A percentile compares a stretch with the other conserved stretches of the same genome.
Conservation (phyloP, 2,797 vertebrate genomes). For the Spheniscus humboldti region DNA sequence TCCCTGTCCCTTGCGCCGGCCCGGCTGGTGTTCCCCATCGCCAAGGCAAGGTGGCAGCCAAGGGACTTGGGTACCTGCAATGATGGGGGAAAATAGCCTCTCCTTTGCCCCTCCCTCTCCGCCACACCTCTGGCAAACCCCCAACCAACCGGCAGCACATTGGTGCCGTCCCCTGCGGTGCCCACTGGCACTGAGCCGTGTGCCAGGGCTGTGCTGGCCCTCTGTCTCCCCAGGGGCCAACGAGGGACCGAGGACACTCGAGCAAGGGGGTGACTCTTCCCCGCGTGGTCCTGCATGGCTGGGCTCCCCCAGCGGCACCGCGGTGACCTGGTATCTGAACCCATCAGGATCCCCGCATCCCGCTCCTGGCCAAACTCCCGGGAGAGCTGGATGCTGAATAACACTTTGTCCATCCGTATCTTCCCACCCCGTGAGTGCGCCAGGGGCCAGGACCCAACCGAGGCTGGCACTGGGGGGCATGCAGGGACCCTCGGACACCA, state of each 20-base stretch:
- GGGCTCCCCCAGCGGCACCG: fast-evolving
- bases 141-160: fast-evolving
- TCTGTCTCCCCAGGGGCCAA: neutral
- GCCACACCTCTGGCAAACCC: neutral
- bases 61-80: neutral
- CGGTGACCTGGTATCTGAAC: fast-evolving
- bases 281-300: fast-evolving
- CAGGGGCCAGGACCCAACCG: fast-evolving
- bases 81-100: fast-evolving
- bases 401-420: fast-evolving
- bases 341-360: neutral
- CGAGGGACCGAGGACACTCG: neutral
- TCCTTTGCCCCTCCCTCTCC: neutral
- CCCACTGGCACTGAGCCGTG: neutral
- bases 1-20: neutral
- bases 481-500: fast-evolving
- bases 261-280: neutral
- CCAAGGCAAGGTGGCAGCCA: neutral
- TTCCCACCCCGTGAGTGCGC: fast-evolving
- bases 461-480: neutral
- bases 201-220: fast-evolving
- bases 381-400: neutral
- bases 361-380: fast-evolving
- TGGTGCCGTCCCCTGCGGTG: neutral
- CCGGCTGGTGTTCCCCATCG: fast-evolving